Evolutionary conservation across 2,888 invertebrate genomes (phyloP), one percentile per base, ranked within the genome.

Genomic region (Toxonevra muliebris): DNA sequence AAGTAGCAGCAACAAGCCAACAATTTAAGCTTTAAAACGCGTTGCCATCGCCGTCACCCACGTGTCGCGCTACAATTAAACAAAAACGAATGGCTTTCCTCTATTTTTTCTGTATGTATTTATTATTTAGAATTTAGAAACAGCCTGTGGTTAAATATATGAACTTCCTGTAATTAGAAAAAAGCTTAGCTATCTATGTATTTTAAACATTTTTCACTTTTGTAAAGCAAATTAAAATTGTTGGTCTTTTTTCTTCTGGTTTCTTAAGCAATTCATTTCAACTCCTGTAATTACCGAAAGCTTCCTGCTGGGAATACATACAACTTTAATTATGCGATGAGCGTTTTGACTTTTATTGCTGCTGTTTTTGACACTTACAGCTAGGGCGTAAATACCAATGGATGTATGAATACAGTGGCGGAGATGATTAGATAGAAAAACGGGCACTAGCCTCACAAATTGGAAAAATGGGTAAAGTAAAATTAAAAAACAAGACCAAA

Each of bases 121-220:
- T 59, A 20, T 19, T 9, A 5, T 45, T 61, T n/a, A 13, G 12
- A 17, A 8, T 41, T 15, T 5, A 30, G 30, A 30, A 30, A 30
- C 30, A 30, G 30, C 11, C 17, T 45, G 59, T 45, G 30, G 30
- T 30, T 30, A 30, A 30, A 50, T 60, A 7, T 17, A 62, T 20
- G 10, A 15, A 62, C 54, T 62, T 62, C 62, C 62, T 62, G 62
- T 42, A 19, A 54, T 62, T 62, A 62, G 53, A 20, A 42, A 17
- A n/a, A 52, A 15, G 40, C 2, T 41, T 52, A 53, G 20, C 42
- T 19, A 30, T 17, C 40, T 61, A 30, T 60, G 2, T 3, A n/a
- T 60, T 60, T 48, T 48, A 10, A 8, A 2, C 1, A 12, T 45
- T 40, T 60, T 30, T 42, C 19, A 55, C 40, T n/a, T 42, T 58